Evolutionary conservation across 2,888 invertebrate genomes (phyloP).

Genomic region (Cephus pygmeus): DNA sequence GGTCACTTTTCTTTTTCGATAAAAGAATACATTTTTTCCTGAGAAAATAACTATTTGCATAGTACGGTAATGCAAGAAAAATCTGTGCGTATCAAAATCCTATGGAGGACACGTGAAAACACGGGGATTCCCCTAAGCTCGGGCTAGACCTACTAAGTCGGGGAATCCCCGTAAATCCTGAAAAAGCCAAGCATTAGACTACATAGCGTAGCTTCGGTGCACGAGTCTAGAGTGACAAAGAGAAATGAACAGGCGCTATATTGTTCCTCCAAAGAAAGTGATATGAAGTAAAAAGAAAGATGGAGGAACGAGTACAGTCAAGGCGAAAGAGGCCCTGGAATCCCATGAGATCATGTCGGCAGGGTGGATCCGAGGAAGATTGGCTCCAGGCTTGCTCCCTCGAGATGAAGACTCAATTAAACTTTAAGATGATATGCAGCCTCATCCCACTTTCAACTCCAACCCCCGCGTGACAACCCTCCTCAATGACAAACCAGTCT

Average conservation of each 20-base stretch:
- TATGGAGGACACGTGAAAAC: neutral
- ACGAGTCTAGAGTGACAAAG: neutral
- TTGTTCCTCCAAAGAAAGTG: conserved; percentile 22
- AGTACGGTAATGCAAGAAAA: too few relatives aligned
- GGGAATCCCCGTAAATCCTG: neutral
- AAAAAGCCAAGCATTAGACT: neutral
- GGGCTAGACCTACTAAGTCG: neutral
- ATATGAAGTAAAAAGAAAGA: conserved; percentile 12
- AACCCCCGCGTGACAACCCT: neutral
- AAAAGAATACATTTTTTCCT: too few relatives aligned
- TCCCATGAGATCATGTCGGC: conserved; percentile 31
- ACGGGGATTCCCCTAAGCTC: neutral
- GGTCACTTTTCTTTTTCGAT: too few relatives aligned
- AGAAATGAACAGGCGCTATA: neutral
- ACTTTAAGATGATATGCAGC: conserved; percentile 76
- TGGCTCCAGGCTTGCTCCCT: conserved; percentile 67
- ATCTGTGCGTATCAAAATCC: neutral
- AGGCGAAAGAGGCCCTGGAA: conserved; percentile 15
- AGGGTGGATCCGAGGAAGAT: conserved; percentile 57
- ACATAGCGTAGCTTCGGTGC: neutral
- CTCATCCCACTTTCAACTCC: conserved; percentile 51
- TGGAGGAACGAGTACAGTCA: conserved; percentile 20
- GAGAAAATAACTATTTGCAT: too few relatives aligned
- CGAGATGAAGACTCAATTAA: conserved; percentile 76
- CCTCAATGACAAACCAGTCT: conserved; percentile 4